Percentiles rank a stretch among this genome's conserved stretches.
Conservation (phyloP, 2,113 vertebrate genomes). For the Leptobrachium ailaonicum region DNA sequence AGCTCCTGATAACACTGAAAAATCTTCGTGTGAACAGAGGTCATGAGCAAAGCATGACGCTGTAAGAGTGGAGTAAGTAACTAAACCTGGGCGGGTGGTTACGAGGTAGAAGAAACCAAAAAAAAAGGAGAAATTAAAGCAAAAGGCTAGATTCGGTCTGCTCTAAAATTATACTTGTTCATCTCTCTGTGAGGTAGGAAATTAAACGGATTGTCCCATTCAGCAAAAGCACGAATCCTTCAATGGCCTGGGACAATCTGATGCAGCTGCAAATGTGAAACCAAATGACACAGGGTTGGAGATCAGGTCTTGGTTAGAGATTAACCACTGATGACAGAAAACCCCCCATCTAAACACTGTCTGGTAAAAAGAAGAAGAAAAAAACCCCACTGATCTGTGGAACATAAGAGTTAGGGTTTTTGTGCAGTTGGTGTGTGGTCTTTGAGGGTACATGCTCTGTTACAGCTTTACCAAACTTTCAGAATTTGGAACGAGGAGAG, state of each 20-base stretch:
- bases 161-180: constrained; percentile 63
- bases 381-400: too few relatives aligned
- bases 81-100: neutral
- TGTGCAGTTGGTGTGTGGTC: too few relatives aligned
- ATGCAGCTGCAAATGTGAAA: constrained; percentile 33
- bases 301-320: neutral
- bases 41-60: neutral
- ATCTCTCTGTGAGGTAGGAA: constrained; percentile 75
- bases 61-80: neutral
- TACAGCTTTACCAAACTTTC: too few relatives aligned
- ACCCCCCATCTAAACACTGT: constrained; percentile 19
- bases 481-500: too few relatives aligned
- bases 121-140: neutral
- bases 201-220: constrained; percentile 63
- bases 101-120: neutral
- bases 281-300: constrained; percentile 15
- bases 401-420: too few relatives aligned
- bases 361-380: neutral
- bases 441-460: too few relatives aligned
- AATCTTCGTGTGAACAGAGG: neutral
- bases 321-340: constrained; percentile 25
- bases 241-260: constrained; percentile 47
- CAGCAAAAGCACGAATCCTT: constrained; percentile 50
- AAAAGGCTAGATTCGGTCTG: constrained; percentile 23
- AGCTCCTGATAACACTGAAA: constrained; percentile 19